phyloP scores from a whole-genome alignment of 2,888 invertebrate genomes.

The Hydraecia micacea region DNA sequence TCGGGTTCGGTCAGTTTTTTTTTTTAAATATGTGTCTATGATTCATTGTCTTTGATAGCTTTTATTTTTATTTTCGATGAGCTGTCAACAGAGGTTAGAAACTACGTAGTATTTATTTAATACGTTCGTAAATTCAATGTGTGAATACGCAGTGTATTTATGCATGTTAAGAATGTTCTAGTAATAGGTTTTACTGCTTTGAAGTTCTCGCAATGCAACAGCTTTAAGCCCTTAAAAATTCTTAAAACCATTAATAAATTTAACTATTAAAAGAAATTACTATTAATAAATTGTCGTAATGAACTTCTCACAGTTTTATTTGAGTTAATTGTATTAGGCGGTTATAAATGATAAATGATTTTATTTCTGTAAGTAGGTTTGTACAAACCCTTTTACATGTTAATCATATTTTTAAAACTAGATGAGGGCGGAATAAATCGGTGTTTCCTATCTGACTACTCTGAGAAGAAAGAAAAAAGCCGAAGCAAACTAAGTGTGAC shows the following conservation, averaged over 20 bases:
- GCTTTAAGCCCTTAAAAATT: too few relatives aligned
- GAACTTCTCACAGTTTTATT: neutral
- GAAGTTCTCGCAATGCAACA: neutral
- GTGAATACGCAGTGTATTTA: neutral
- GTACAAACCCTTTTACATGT: too few relatives aligned
- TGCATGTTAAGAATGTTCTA: neutral
- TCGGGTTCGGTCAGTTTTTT: slow-evolving; percentile 36
- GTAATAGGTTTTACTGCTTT: neutral
- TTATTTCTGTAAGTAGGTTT: too few relatives aligned
- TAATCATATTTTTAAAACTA: too few relatives aligned
- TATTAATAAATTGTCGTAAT: neutral
- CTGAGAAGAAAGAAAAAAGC: too few relatives aligned
- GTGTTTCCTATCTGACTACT: too few relatives aligned
- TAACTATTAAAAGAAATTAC: too few relatives aligned
- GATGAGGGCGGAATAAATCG: too few relatives aligned
- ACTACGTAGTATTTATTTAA: slow-evolving; percentile 38
- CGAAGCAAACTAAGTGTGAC: too few relatives aligned
- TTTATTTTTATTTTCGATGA: slow-evolving; percentile 20
- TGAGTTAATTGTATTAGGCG: neutral
- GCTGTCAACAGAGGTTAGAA: slow-evolving; percentile 34
- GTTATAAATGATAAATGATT: too few relatives aligned
- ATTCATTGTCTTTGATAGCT: slow-evolving; percentile 14
- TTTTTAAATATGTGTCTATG: slow-evolving; percentile 25
- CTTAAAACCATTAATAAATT: neutral
- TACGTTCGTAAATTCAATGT: neutral